Percentiles rank a stretch among this genome's conserved stretches.
Conservation (phyloP, 2,888 invertebrate genomes). For the Macropis europaea region DNA sequence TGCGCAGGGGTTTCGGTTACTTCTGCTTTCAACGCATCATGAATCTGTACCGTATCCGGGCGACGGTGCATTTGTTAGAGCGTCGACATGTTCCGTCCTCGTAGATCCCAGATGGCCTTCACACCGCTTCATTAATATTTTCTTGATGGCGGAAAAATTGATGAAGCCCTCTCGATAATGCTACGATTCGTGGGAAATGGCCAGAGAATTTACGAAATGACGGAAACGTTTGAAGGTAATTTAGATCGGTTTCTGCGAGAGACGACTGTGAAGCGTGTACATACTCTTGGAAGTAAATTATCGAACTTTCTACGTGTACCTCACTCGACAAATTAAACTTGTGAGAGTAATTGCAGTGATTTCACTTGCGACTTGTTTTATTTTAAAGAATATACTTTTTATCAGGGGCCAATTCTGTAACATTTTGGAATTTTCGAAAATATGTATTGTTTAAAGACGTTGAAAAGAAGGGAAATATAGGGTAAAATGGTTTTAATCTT, state of each 20-base stretch:
- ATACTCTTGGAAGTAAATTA: no score
- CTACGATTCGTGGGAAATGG: conserved; percentile 18
- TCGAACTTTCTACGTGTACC: no score
- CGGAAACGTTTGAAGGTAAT: neutral
- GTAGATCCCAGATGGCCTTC: neutral
- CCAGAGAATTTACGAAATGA: conserved; percentile 3
- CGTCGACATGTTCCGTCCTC: conserved; percentile 2
- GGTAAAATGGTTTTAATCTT: no score
- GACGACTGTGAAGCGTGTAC: conserved; percentile 10
- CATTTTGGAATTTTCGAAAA: no score
- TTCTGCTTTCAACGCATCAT: conserved; percentile 3
- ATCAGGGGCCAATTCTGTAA: no score
- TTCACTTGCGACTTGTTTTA: no score
- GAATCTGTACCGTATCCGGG: neutral
- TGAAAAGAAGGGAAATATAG: no score
- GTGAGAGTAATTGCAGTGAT: no score
- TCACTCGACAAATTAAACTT: no score
- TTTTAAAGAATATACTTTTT: no score
- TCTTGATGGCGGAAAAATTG: conserved; percentile 6
- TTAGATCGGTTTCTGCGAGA: neutral
- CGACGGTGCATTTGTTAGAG: conserved; percentile 3
- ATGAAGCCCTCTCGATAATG: conserved; percentile 15
- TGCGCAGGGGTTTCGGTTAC: neutral
- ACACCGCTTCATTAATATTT: conserved; percentile 23
- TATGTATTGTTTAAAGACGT: no score